These are phyloP conservation scores for Stylophora pistillata DNA, from an alignment of 64 coral and sea anemone species.

Conservation along the genomic window DNA sequence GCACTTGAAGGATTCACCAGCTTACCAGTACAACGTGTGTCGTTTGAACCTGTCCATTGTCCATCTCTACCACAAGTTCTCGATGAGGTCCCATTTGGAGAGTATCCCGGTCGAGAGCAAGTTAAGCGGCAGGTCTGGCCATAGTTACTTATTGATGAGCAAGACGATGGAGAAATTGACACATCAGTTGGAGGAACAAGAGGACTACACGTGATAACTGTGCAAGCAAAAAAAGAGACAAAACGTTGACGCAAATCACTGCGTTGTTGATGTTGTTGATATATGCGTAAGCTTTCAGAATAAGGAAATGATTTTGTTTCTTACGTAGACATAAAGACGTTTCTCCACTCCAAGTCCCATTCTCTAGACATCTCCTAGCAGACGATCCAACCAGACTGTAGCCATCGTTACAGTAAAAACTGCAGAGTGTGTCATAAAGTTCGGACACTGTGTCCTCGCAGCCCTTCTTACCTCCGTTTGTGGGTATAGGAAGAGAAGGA, in stretches of 20 bases:
- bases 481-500: background rate
- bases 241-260: background rate
- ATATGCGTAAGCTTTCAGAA: background rate
- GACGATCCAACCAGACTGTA: conserved; percentile 20
- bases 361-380: conserved; percentile 14
- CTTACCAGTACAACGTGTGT: conserved; percentile 43
- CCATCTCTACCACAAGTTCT: conserved; percentile 20
- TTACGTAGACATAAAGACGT: conserved; percentile 21
- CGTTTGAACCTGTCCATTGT: conserved; percentile 43
- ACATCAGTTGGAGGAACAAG: background rate
- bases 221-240: background rate
- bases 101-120: conserved; percentile 16
- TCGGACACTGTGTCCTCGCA: background rate
- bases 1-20: background rate
- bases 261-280: too few species aligned
- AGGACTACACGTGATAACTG: conserved; percentile 29
- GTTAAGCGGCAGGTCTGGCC: conserved; percentile 14
- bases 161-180: background rate
- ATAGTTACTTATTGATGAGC: background rate
- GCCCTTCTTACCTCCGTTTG: background rate
- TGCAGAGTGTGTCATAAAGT: conserved; percentile 23
- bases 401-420: conserved; percentile 39
- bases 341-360: conserved; percentile 44
- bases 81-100: background rate
- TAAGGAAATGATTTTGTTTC: background rate